Base-by-base conservation (phyloP, 2,888 invertebrate genomes). In the Invenusta paracnida region DNA sequence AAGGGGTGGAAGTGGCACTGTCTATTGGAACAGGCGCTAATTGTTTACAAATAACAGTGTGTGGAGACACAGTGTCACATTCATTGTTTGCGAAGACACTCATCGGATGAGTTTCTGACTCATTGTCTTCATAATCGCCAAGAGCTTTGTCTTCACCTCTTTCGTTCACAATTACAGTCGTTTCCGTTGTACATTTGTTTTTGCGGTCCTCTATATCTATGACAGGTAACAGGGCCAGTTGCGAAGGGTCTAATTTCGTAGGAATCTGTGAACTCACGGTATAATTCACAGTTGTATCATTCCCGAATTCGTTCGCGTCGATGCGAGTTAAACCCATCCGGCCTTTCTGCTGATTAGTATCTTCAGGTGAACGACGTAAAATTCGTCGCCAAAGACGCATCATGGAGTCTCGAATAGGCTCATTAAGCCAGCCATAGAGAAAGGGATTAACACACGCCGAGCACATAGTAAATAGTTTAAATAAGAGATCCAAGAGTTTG, bases 401-500 rank as follows among this genome's bases (percentile, higher is more conserved):
- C 84, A 85, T 85, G 1, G 81, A 82, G 28, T 85, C 85, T 2
- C 73, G 48, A 67, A 86, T 79, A 1, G 86, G 81, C 29, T 86
- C 87, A 28, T 83, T 86, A 1, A 86, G 31, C 86, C 86, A 86
- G 73, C 86, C 86, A 29, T 86, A 86, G 2, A 86, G 85, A 86
- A 86, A 86, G 28, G 86, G 86, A 31, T 86, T 86, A 5, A 86
- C 66, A 23, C 67, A 73, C n/a, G 85, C 83, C 1, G 86, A 86
- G 23, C 73, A 82, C 82, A 83, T 82, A 30, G 86, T 82, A 23
- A 87, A 87, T 0, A 86, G 82, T 86, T 86, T 86, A 25, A 86
- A 67, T n/a, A 28, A 2, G 25, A 85, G 28, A 67, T 86, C 86
- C 23, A 84, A 29, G 1, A 66, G 83, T 86, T 85, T 85, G 5